A percentile compares a stretch with the other conserved stretches of the same genome.
These are phyloP conservation scores for Propithecus perrieri DNA, from an alignment of 2,797 vertebrate species.

Conservation along the genomic window DNA sequence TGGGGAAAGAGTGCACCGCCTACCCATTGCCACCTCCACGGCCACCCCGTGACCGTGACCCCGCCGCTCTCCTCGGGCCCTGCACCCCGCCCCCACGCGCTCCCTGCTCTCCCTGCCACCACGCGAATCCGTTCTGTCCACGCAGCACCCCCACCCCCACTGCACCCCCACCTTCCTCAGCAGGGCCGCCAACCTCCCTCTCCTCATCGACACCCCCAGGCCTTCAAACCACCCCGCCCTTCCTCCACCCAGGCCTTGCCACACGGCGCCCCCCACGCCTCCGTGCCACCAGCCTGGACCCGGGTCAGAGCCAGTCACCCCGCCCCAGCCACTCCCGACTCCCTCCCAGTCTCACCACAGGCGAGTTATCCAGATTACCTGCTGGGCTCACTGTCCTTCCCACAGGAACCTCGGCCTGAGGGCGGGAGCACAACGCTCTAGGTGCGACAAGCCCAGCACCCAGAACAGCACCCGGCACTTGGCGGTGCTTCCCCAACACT, in stretches of 20 bases:
- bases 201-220: background rate
- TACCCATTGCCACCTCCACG: background rate
- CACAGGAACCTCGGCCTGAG: background rate
- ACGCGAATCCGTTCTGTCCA: background rate
- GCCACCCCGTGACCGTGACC: background rate
- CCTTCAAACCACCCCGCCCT: background rate
- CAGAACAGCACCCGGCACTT: too few species aligned
- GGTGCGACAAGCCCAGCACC: background rate
- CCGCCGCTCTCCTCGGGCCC: background rate
- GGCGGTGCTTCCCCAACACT: background rate
- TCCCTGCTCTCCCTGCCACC: background rate
- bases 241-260: background rate
- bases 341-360: background rate
- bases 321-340: background rate
- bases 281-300: too few species aligned
- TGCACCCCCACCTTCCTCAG: background rate
- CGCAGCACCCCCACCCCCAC: background rate
- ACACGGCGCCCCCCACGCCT: background rate
- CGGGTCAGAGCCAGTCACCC: background rate
- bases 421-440: accelerated
- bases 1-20: background rate
- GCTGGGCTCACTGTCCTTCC: background rate
- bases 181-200: background rate
- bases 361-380: background rate
- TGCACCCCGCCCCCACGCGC: background rate